A percentile compares a stretch with the other conserved stretches of the same genome.
These are phyloP conservation scores for Acanthis flammea DNA, from an alignment of 2,797 vertebrate genomes.

Conservation along the genomic window DNA sequence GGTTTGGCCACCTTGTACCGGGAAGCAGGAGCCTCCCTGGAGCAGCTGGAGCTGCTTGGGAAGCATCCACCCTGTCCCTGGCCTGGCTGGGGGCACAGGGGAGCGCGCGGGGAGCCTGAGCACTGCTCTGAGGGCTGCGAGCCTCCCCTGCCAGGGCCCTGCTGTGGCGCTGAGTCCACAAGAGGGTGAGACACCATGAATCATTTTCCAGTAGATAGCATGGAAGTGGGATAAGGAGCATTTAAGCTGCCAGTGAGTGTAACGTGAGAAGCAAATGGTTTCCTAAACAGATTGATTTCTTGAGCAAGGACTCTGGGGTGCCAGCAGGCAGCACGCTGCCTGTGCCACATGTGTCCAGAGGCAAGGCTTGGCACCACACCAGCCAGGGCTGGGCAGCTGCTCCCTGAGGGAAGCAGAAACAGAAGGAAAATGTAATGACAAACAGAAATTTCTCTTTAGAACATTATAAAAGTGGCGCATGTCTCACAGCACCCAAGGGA, in stretches of 20 bases:
- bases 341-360: accelerated
- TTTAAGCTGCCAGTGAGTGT: background rate
- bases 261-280: background rate
- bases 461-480: accelerated
- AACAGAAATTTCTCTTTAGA: background rate
- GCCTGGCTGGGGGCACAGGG: accelerated
- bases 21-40: background rate
- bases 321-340: accelerated
- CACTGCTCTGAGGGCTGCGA: background rate
- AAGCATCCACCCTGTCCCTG: accelerated
- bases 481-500: accelerated
- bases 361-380: background rate
- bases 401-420: background rate
- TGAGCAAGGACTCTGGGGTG: background rate
- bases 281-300: background rate
- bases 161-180: background rate
- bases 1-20: accelerated
- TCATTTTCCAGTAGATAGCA: background rate
- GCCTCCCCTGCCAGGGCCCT: background rate
- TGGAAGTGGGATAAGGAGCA: background rate
- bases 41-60: accelerated
- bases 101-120: accelerated
- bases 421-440: background rate
- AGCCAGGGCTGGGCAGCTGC: background rate
- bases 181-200: background rate